Evolutionary conservation across 2,888 invertebrate genomes (phyloP).

Genomic region (Deilephila elpenor): DNA sequence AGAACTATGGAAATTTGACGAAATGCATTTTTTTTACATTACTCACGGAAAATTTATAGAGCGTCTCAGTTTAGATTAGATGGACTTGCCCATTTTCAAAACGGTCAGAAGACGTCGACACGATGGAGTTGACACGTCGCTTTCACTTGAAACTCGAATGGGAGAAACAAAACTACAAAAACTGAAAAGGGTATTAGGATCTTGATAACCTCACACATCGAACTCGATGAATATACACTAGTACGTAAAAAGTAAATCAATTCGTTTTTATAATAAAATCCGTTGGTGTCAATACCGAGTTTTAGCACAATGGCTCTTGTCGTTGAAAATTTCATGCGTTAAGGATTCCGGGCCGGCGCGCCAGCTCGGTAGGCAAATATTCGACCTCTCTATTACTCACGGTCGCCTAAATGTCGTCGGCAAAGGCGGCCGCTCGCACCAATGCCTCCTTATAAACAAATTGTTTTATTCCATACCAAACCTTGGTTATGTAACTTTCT

Average conservation of each 20-base stretch:
- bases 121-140: too few relatives aligned
- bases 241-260: background rate
- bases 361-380: slow-evolving; percentile 62
- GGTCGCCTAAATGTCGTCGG: slow-evolving; percentile 49
- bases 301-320: slow-evolving; percentile 50
- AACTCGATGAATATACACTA: background rate
- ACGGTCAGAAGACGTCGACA: too few relatives aligned
- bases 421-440: slow-evolving; percentile 48
- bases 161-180: too few relatives aligned
- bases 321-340: slow-evolving; percentile 67
- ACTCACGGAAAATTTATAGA: too few relatives aligned
- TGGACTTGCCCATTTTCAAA: too few relatives aligned
- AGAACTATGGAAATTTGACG: too few relatives aligned
- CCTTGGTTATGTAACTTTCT: background rate
- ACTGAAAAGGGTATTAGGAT: too few relatives aligned
- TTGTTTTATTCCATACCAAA: slow-evolving; percentile 48
- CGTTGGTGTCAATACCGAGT: slow-evolving; percentile 51
- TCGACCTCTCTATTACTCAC: slow-evolving; percentile 68
- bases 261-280: background rate
- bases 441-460: slow-evolving; percentile 56
- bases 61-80: too few relatives aligned
- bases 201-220: too few relatives aligned
- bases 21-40: too few relatives aligned
- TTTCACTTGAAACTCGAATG: too few relatives aligned
- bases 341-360: slow-evolving; percentile 53